Base-by-base conservation (phyloP, 2,888 invertebrate species). In the Sisyra nigra region DNA sequence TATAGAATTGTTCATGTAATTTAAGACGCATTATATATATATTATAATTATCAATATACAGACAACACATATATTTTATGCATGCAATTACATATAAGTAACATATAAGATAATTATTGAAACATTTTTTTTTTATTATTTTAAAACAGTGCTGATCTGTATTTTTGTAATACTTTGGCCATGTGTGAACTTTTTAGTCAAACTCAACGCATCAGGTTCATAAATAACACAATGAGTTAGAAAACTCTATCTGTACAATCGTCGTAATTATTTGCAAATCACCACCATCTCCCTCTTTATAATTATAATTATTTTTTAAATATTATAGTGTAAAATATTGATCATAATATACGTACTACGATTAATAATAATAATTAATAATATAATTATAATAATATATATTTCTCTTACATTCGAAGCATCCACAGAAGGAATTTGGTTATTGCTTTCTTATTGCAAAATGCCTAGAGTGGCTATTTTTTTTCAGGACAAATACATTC, bases 371-470 rank as follows among this genome's bases (percentile, higher is more conserved):
- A 43, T 44, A 33, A 46, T 46, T 50, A 48, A 48, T 49, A 48
- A 48, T 57, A 58, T 59, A 59, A 57, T 56, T 61, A 55, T 56
- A 58, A 57, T 55, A 58, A 57, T 58, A 50, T 50, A 50, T 48
- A 50, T 56, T 55, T 58, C 60, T 60, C 63, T 62, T 60, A 58
- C 59, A 58, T 61, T 63, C 59, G 61, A 64, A 66, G 66, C 66
- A 63, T 63, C 66, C 66, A 66, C 62, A 62, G 59, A 64, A 63
- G 63, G 62, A 63, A 58, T 62, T 65, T 61, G 65, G 65, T 67
- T 67, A 67, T 67, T 67, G 67, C 67, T 67, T 58, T 62, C 59
- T 66, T 66, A 66, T 67, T 66, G 66, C 67, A 61, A 63, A 62
- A 64, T 65, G 65, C 66, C 66, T 18, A 15, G 46, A 41, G 44